These are phyloP conservation scores for Aphidius ervi DNA, from an alignment of 1,140 invertebrate species.

Conservation along the genomic window DNA sequence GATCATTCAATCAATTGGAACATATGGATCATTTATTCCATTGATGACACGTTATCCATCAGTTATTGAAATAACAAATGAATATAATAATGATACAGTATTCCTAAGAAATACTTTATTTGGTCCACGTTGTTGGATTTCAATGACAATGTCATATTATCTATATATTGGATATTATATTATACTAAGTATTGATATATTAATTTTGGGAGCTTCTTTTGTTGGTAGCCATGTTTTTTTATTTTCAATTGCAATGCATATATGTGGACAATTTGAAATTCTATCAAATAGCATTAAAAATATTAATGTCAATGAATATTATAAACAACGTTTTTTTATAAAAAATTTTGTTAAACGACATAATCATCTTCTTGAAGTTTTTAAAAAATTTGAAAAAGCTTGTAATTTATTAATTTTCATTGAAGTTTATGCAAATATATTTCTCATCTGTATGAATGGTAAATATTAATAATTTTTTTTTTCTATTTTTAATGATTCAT, in stretches of 20 bases:
- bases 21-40: not conserved
- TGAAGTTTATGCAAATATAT: slow-evolving; percentile 19
- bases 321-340: slow-evolving; percentile 3
- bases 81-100: too few species aligned
- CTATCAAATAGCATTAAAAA: slow-evolving; percentile 14
- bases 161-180: slow-evolving; percentile 21
- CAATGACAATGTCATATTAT: not conserved
- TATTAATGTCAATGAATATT: not conserved
- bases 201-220: slow-evolving; percentile 18
- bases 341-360: slow-evolving; percentile 17
- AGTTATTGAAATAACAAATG: too few species aligned
- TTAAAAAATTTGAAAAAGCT: slow-evolving; percentile 15
- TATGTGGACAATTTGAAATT: slow-evolving; percentile 26
- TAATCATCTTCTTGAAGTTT: slow-evolving; percentile 10
- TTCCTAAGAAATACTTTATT: too few species aligned
- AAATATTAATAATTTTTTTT: not conserved
- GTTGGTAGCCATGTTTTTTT: slow-evolving; percentile 25
- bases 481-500: too few species aligned
- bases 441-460: slow-evolving; percentile 32
- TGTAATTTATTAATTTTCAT: slow-evolving; percentile 19
- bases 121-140: too few species aligned
- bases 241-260: slow-evolving; percentile 25
- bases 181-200: slow-evolving; percentile 16
- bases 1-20: slow-evolving; percentile 17
- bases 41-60: too few species aligned